These are phyloP conservation scores for Physeter macrocephalus DNA, from an alignment of 2,113 vertebrate species.

Conservation along the genomic window DNA sequence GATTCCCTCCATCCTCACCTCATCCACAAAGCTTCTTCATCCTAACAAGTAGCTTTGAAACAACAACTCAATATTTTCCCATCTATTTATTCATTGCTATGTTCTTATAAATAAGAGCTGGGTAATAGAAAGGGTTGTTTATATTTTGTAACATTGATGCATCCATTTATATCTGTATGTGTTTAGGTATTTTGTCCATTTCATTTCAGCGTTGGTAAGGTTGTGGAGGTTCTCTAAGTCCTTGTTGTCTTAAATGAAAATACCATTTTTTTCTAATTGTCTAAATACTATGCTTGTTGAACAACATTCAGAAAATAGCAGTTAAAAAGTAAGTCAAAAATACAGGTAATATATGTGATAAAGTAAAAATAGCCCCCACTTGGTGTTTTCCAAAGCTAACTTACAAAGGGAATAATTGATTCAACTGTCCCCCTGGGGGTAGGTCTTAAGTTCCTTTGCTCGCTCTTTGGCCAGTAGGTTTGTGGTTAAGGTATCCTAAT, in stretches of 20 bases:
- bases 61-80: not conserved
- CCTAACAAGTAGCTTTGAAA: not conserved
- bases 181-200: not conserved
- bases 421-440: not conserved
- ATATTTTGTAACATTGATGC: not conserved
- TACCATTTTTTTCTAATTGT: not conserved
- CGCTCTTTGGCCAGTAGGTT: not conserved
- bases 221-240: not conserved
- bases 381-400: not conserved
- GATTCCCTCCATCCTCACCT: not conserved
- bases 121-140: not conserved
- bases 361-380: not conserved
- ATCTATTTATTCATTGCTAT: not conserved
- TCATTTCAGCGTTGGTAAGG: not conserved
- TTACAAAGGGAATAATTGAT: not conserved
- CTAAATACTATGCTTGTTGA: not conserved
- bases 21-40: not conserved
- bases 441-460: not conserved
- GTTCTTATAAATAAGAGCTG: not conserved
- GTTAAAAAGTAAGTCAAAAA: slow-evolving; percentile 18
- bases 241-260: not conserved
- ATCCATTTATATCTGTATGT: not conserved
- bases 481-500: not conserved
- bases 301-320: not conserved
- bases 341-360: not conserved